phyloP scores from a whole-genome alignment of 2,888 invertebrate genomes.

The Phyllotreta cruciferae region DNA sequence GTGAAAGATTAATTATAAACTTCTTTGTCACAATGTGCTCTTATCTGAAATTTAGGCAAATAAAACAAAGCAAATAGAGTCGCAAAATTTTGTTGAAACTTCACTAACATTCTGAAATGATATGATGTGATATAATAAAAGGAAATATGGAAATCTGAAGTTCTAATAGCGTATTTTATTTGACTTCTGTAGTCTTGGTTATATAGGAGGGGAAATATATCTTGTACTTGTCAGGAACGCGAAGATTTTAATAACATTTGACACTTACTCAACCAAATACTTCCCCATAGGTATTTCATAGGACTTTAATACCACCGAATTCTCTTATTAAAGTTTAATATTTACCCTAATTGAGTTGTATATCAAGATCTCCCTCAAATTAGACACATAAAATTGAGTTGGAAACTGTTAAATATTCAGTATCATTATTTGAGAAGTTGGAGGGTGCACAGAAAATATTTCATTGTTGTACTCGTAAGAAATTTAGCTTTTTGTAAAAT shows the following conservation, averaged over 20 bases:
- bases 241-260: slow-evolving; percentile 13
- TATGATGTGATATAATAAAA: slow-evolving; percentile 11
- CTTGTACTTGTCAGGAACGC: slow-evolving; percentile 7
- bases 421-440: too few species aligned
- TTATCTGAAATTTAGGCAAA: slow-evolving; percentile 10
- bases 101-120: slow-evolving; percentile 3
- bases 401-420: not conserved
- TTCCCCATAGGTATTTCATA: slow-evolving; percentile 12
- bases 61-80: slow-evolving; percentile 7
- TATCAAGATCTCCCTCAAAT: slow-evolving; percentile 9
- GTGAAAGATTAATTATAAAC: slow-evolving; percentile 1
- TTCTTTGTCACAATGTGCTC: not conserved
- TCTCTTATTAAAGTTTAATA: slow-evolving; percentile 16
- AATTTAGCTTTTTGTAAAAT: too few species aligned
- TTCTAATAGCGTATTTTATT: slow-evolving; percentile 24
- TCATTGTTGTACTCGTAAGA: too few species aligned
- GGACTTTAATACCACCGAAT: slow-evolving; percentile 11
- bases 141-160: slow-evolving; percentile 18
- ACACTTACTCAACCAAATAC: slow-evolving; percentile 11
- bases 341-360: slow-evolving; percentile 14
- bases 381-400: slow-evolving; percentile 10
- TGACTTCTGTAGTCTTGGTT: slow-evolving; percentile 11
- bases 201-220: not conserved
- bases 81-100: not conserved
- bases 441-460: too few species aligned